Conservation (phyloP, 2,113 vertebrate genomes). For the Mixornis gularis region DNA sequence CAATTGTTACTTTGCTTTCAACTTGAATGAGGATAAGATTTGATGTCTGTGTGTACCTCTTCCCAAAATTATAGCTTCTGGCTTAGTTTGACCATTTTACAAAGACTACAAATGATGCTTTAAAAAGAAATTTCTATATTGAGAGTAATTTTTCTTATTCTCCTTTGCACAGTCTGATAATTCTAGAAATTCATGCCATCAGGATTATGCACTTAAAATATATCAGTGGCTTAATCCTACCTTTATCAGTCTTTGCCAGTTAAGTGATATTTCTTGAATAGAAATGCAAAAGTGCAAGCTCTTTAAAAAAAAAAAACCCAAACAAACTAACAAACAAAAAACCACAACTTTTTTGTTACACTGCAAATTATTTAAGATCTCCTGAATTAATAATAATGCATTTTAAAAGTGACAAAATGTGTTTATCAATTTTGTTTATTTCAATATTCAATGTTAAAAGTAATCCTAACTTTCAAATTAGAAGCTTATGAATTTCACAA, state of each 20-base stretch:
- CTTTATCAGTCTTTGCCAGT: not conserved
- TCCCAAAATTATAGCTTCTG: not conserved
- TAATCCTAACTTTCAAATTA: not conserved
- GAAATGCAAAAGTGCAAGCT: not conserved
- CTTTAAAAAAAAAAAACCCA: not conserved
- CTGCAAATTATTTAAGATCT: not conserved
- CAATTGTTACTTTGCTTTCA: not conserved
- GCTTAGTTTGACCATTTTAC: not conserved
- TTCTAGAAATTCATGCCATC: not conserved
- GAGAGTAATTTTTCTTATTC: not conserved
- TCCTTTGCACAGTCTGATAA: not conserved
- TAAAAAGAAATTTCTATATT: not conserved
- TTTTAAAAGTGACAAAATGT: not conserved
- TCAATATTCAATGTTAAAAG: not conserved
- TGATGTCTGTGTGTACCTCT: rapidly evolving
- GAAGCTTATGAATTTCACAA: not conserved
- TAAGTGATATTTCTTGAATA: not conserved
- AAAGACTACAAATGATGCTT: not conserved
- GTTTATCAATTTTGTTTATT: not conserved
- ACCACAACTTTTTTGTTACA: not conserved
- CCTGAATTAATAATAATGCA: not conserved
- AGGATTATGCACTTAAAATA: not conserved
- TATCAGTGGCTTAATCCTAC: not conserved
- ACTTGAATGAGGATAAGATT: not conserved
- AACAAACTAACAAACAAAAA: no score